These are phyloP conservation scores for Hypotaenidia philippensis DNA, from an alignment of 2,797 vertebrate genomes.

Conservation along the genomic window DNA sequence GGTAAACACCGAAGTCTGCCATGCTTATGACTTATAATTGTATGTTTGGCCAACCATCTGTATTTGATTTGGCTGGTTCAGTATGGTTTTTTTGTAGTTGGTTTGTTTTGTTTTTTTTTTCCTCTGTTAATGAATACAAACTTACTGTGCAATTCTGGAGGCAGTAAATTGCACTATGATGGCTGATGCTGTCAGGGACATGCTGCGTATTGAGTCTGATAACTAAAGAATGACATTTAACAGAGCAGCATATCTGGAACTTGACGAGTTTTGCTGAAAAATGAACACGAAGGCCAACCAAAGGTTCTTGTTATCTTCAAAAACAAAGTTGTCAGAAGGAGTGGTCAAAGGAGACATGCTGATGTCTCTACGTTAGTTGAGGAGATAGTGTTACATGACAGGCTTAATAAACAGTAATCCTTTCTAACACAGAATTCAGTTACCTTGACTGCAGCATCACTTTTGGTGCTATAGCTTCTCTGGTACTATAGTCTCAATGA, in stretches of 20 bases:
- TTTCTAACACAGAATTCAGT: neutral
- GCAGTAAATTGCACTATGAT: conserved; percentile 26
- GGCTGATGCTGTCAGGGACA: conserved; percentile 32
- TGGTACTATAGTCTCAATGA: neutral
- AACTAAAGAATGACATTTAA: conserved; percentile 41
- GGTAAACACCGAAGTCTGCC: neutral
- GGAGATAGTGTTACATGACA: neutral
- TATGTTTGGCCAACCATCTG: neutral
- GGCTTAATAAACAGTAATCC: neutral
- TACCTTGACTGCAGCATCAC: neutral
- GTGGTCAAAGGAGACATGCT: neutral
- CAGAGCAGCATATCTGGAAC: neutral
- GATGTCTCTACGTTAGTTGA: neutral
- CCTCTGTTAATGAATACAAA: conserved; percentile 43
- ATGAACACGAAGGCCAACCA: neutral
- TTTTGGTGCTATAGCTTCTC: neutral
- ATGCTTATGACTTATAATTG: neutral
- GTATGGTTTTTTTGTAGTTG: neutral
- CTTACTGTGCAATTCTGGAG: neutral
- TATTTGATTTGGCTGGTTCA: conserved; percentile 36
- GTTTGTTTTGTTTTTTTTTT: neutral
- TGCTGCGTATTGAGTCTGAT: neutral
- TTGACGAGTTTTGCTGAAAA: conserved; percentile 26
- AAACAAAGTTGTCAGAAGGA: neutral
- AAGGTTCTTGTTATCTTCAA: conserved; percentile 19